A percentile compares a stretch with the other conserved stretches of the same genome.
These are phyloP conservation scores for Astropecten irregularis DNA, from an alignment of 53 echinoderm and acorn worm genomes.

Conservation along the genomic window DNA sequence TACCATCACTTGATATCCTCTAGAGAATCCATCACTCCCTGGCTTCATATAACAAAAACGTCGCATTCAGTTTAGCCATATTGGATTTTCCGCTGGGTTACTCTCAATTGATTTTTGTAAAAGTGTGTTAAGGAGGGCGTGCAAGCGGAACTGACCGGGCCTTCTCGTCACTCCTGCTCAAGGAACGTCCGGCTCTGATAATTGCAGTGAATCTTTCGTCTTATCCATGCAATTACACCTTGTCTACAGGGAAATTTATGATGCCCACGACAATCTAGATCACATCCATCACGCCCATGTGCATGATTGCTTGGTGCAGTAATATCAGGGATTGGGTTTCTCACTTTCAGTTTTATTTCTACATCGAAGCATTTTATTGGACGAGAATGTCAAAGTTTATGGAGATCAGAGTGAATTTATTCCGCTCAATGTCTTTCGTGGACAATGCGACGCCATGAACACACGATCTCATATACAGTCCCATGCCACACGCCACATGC, in stretches of 20 bases:
- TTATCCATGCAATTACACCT: not conserved
- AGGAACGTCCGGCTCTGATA: not conserved
- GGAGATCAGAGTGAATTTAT: slow-evolving; percentile 3
- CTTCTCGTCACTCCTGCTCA: not conserved
- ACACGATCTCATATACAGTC: slow-evolving; percentile 27
- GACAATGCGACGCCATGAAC: slow-evolving; percentile 38
- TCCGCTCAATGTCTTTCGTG: not conserved
- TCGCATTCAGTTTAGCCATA: not conserved
- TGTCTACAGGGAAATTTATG: not conserved
- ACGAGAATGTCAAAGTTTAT: not conserved
- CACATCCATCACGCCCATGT: not conserved
- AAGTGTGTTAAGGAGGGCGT: not conserved
- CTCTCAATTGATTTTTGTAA: not conserved
- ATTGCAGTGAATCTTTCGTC: not conserved
- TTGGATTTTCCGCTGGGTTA: not conserved
- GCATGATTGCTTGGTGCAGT: too few relatives aligned
- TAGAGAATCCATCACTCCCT: too few relatives aligned
- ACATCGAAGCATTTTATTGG: too few relatives aligned
- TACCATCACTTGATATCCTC: too few relatives aligned
- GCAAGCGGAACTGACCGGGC: not conserved
- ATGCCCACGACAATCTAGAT: not conserved
- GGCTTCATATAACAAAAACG: too few relatives aligned
- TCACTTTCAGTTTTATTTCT: too few relatives aligned
- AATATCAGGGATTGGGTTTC: too few relatives aligned
- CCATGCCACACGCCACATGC: too few relatives aligned